Evolutionary conservation across 2,797 vertebrate genomes (phyloP), one percentile per base, ranked within the genome.

Genomic region (Gymnodraco acuticeps): DNA sequence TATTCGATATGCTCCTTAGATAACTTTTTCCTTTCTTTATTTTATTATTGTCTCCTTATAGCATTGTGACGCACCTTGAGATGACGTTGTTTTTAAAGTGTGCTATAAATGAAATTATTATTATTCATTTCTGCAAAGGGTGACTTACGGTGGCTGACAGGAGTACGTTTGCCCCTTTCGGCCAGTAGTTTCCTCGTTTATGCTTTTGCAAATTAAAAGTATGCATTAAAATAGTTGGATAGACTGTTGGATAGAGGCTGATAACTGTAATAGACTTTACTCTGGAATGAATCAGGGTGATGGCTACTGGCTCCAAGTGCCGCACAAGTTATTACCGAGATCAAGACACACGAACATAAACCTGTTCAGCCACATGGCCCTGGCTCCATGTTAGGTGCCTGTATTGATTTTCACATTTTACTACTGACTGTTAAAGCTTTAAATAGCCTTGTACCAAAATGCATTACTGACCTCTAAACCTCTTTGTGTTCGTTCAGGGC

Each of bases 391-490:
- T 73, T 74, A 42, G 58, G 13, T 59, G 62, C 63, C 72, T 55
- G 41, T 78, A 85, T 84, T 69, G 79, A 83, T 88, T 82, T 75
- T 19, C 53, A 80, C 78, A 64, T 86, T 84, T 85, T 72, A 85
- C 67, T 43, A 55, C 75, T 52, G 73, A 81, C 70, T 88, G 84
- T 85, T 67, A 88, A 78, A 86, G 81, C 82, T 81, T 78, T 80
- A 77, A 87, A 86, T 70, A 81, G 85, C 64, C 53, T 48, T 27
- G 63, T 66, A 68, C 54, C 50, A 63, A 75, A 83, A 87, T 77
- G 70, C 75, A 88, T 81, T 23, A 70, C 61, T 74, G 75, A 80
- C 68, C 80, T 78, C 52, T 77, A 74, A 46, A 80, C 70, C 54
- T 16, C n/a, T 20, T 38, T 51, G 20, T 64, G 46, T 67, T 2